phyloP scores from a whole-genome alignment of 2,797 vertebrate species.

The Setipinna tenuifilis region DNA sequence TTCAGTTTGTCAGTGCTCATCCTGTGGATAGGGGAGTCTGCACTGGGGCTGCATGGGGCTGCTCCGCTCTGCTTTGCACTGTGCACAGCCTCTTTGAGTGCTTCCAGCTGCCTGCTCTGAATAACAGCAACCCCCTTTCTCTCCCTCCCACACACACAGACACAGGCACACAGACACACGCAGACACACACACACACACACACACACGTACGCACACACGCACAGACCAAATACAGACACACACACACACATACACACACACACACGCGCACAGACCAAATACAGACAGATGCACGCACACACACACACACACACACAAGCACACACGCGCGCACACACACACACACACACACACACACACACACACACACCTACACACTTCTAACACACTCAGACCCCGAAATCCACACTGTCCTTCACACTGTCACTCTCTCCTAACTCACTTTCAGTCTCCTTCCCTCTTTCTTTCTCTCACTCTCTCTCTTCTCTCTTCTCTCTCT shows the following conservation, averaged over 20 bases:
- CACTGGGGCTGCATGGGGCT: neutral
- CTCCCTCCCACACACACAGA: constrained; percentile 29
- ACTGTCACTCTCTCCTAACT: constrained; percentile 45
- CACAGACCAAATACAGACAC: too few species aligned
- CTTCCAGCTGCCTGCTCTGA: constrained; percentile 83
- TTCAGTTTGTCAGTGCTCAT: constrained; percentile 75
- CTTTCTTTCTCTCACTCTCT: constrained; percentile 39
- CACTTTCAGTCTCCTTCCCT: constrained; percentile 32
- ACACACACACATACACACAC: neutral
- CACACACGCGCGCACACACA: constrained; percentile 52
- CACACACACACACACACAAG: neutral
- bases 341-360: neutral
- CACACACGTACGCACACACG: constrained; percentile 54
- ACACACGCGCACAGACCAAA: neutral
- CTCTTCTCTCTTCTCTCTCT: constrained; percentile 47
- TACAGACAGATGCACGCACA: constrained; percentile 43
- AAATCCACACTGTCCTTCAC: constrained; percentile 38
- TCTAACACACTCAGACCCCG: constrained; percentile 24
- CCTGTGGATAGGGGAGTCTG: constrained; percentile 69
- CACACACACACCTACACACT: constrained; percentile 58
- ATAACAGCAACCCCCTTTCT: constrained; percentile 62
- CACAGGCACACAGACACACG: neutral
- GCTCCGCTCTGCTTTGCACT: constrained; percentile 70
- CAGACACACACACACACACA: neutral
- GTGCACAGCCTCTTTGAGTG: constrained; percentile 74